A percentile compares a stretch with the other conserved stretches of the same genome.
Evolutionary conservation across 2,797 vertebrate genomes (phyloP).

Genomic region (Lophius americanus): DNA sequence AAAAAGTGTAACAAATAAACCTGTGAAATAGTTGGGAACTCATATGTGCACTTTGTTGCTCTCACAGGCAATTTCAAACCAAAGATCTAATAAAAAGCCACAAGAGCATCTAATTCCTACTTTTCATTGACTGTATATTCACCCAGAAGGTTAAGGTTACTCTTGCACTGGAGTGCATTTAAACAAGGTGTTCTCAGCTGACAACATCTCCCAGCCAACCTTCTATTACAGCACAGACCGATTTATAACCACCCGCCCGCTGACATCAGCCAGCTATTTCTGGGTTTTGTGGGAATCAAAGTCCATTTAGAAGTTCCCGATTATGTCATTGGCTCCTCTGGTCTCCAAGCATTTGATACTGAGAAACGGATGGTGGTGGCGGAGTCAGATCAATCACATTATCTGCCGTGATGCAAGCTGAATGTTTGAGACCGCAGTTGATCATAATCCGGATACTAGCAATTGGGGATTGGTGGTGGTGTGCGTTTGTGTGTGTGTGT

Average conservation of each 20-base stretch:
- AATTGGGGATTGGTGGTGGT: too few species aligned
- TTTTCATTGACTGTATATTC: neutral
- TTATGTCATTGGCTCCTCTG: constrained; percentile 70
- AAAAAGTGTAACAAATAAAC: too few species aligned
- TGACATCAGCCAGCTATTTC: constrained; percentile 77
- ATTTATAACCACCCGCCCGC: constrained; percentile 64
- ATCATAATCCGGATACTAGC: constrained; percentile 34
- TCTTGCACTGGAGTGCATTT: neutral
- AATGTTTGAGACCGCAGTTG: constrained; percentile 29
- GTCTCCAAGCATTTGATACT: constrained; percentile 69
- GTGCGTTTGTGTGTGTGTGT: too few species aligned
- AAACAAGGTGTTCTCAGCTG: constrained; percentile 41
- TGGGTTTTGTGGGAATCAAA: constrained; percentile 70
- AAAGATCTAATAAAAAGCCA: neutral
- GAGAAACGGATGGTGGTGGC: constrained; percentile 59
- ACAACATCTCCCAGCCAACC: constrained; percentile 32
- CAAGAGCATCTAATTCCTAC: neutral
- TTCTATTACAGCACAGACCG: constrained; percentile 52
- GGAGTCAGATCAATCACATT: constrained; percentile 58
- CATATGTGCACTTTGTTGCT: too few species aligned
- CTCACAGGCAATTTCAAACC: too few species aligned
- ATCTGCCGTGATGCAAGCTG: constrained; percentile 61
- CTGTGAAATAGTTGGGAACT: too few species aligned
- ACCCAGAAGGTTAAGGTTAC: neutral
- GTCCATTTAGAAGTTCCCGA: constrained; percentile 65